Base-by-base conservation (phyloP, 2,888 invertebrate species). In the Mesorhabditis sp. region DNA sequence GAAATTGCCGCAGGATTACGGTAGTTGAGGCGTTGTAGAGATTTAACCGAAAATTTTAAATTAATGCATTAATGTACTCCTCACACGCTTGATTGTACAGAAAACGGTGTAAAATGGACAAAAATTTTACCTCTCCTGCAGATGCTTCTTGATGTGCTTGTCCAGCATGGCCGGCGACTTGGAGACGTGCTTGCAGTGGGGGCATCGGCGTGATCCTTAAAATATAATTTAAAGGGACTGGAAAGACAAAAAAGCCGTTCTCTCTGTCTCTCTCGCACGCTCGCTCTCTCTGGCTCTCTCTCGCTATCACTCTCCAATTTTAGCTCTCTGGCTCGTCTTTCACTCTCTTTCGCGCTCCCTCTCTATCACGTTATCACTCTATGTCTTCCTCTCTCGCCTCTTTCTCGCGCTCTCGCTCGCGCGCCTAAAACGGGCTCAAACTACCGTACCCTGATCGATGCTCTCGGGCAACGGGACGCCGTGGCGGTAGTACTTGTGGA, bases 401-500 rank as follows among this genome's bases (percentile, higher is more conserved):
- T n/a, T 2, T 50, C 58, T 2, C 7, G n/a, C 7, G 0, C n/a
- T 50, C n/a, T 50, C 58, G 0, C 58, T 1, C n/a, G n/a, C 7
- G n/a, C 7, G n/a, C 58, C n/a, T n/a, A 28, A 28, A 2, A 28
- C 28, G 28, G 28, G 28, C 28, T 28, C 28, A 28, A 28, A 28
- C 28, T 28, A 28, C 67, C 76, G n/a, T 65, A 81, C 83, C 83
- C 43, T 83, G 74, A 75, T 85, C 85, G 67, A 85, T 85, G 58
- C 78, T 77, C 43, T 82, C 77, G 4, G 86, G 86, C 28, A 86
- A 73, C 4, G 85, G 78, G 44, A 81, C 81, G 45, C 78, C 79
- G 71, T 86, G 86, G 6, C 86, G 76, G 67, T 86, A 86, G 75
- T 85, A 86, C 69, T 84, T 84, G 76, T 85, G 86, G 70, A 85